A percentile compares a stretch with the other conserved stretches of the same genome.
Conservation (phyloP, 2,113 vertebrate species). For the Menidia beryllina region DNA sequence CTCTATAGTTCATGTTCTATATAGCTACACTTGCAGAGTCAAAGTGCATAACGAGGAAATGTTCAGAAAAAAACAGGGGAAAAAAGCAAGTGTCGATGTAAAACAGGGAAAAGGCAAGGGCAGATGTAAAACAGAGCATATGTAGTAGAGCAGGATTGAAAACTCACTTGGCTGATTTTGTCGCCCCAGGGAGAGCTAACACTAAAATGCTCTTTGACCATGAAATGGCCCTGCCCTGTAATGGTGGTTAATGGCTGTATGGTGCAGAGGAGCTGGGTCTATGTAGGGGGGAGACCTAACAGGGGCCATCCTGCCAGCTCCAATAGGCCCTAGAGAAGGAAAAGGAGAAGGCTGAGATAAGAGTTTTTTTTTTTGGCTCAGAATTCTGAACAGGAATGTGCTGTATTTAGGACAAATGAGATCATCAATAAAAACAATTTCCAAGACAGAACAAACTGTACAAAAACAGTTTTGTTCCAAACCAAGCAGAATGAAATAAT, state of each 20-base stretch:
- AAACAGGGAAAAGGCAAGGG: conserved; percentile 38
- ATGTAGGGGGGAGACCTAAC: conserved; percentile 41
- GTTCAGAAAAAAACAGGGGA: background rate
- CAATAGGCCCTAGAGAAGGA: conserved; percentile 40
- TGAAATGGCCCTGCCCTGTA: conserved; percentile 82
- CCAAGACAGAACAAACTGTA: background rate
- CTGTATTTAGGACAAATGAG: conserved; percentile 14
- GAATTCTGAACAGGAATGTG: conserved; percentile 48
- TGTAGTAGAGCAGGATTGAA: conserved; percentile 57
- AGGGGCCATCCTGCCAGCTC: conserved; percentile 55
- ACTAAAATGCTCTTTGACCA: conserved; percentile 84
- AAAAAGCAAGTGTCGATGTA: background rate
- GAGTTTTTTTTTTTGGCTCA: conserved; percentile 49
- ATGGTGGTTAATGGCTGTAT: conserved; percentile 80
- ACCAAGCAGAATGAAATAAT: background rate
- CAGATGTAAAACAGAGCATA: conserved; percentile 65
- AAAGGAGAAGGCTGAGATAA: conserved; percentile 34
- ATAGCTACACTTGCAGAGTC: conserved; percentile 76
- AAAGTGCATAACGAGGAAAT: conserved; percentile 67
- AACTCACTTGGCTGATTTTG: conserved; percentile 70
- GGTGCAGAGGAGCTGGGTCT: conserved; percentile 58
- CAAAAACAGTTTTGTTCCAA: background rate
- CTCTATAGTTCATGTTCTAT: conserved; percentile 59
- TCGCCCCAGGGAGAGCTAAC: conserved; percentile 74
- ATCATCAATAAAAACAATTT: background rate